Conservation (phyloP, 1,140 invertebrate genomes). For the Euura lappo region DNA sequence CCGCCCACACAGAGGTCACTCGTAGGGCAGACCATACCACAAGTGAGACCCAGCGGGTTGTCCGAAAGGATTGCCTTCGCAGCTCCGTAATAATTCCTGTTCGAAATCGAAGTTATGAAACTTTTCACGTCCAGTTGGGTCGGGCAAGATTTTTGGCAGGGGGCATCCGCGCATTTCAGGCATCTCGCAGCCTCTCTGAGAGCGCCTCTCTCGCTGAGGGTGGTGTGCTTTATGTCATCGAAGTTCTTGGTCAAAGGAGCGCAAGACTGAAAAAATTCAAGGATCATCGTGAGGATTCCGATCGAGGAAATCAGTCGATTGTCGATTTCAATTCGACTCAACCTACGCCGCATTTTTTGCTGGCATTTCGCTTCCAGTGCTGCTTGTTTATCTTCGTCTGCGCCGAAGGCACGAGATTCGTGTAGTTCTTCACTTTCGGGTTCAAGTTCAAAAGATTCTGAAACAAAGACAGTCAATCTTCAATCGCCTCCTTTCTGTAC, state of each 20-base stretch:
- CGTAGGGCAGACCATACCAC: constrained; percentile 99
- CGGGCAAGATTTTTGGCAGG: constrained; percentile 98
- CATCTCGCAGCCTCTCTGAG: constrained; percentile 90
- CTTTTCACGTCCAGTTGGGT: constrained; percentile 97
- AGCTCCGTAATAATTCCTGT: constrained; percentile 99
- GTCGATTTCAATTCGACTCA: constrained; percentile 20
- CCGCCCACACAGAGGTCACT: constrained; percentile 98
- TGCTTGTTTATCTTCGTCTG: constrained; percentile 88
- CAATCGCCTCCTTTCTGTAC: background rate
- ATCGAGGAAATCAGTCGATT: constrained; percentile 16
- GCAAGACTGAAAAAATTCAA: constrained; percentile 66
- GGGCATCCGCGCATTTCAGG: constrained; percentile 97
- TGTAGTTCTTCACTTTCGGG: constrained; percentile 77
- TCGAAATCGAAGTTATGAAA: constrained; percentile 96
- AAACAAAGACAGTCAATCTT: constrained; percentile 36
- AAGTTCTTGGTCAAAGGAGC: constrained; percentile 86
- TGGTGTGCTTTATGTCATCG: constrained; percentile 97
- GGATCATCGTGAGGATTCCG: constrained; percentile 6
- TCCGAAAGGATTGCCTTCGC: constrained; percentile 96
- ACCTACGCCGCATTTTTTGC: constrained; percentile 85
- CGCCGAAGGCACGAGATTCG: constrained; percentile 79
- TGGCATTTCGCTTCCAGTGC: constrained; percentile 93
- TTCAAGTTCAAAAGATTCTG: constrained; percentile 88
- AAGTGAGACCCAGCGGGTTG: constrained; percentile 95
- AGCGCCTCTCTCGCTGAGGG: constrained; percentile 92